A percentile compares a stretch with the other conserved stretches of the same genome.
These are phyloP conservation scores for Threskiornis aethiopicus DNA, from an alignment of 2,797 vertebrate genomes.

Conservation along the genomic window DNA sequence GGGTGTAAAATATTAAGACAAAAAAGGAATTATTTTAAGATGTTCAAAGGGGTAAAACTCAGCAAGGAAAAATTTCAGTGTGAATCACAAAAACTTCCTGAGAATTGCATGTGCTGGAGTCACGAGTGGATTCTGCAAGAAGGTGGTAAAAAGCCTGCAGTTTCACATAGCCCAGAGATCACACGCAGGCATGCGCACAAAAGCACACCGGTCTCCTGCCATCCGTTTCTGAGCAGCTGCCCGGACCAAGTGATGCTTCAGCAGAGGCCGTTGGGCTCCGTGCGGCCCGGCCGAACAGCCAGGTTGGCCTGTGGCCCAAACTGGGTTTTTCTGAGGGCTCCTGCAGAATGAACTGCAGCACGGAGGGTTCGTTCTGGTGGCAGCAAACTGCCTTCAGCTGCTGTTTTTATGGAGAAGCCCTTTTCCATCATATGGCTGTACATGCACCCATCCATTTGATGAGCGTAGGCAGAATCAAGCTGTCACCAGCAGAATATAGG, in stretches of 20 bases:
- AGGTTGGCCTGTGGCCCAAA: neutral
- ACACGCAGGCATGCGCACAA: rapidly evolving
- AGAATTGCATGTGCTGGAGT: neutral
- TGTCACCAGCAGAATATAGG: constrained; percentile 10
- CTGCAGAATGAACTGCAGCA: neutral
- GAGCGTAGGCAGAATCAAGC: constrained; percentile 20
- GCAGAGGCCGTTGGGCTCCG: neutral
- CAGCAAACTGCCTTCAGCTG: constrained; percentile 9
- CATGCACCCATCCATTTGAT: neutral
- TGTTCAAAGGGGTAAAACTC: constrained; percentile 42
- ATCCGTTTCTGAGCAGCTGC: neutral
- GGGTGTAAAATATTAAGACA: constrained; percentile 62
- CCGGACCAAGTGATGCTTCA: neutral
- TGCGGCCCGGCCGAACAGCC: rapidly evolving
- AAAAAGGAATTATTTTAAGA: constrained; percentile 56
- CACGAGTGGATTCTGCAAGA: neutral
- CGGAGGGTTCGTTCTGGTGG: neutral
- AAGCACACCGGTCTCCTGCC: neutral
- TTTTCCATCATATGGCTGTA: neutral
- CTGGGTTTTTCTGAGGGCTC: neutral
- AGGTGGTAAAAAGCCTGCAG: neutral
- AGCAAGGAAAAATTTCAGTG: constrained; percentile 33
- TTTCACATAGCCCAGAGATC: neutral
- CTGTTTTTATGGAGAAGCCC: neutral
- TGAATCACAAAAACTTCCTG: constrained; percentile 30